Evolutionary conservation across 2,113 vertebrate genomes (phyloP).

Genomic region (Glaucidium brasilianum): DNA sequence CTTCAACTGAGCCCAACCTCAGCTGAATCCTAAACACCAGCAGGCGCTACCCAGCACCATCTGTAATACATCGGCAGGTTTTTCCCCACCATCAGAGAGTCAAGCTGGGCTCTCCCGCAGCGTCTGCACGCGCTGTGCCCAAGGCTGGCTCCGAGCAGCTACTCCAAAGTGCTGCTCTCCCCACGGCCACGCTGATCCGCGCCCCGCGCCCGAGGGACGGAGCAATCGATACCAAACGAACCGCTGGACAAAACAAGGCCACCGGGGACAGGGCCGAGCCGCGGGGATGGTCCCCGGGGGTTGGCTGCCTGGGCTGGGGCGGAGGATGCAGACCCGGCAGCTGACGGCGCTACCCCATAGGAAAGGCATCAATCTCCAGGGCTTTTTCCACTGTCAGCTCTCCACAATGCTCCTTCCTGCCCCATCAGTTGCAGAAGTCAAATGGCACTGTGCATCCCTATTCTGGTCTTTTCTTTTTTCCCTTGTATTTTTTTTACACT

Average conservation of each 20-base stretch:
- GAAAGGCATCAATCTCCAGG: neutral
- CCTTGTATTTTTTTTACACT: neutral
- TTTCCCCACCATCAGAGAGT: neutral
- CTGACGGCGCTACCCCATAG: neutral
- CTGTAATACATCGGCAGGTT: neutral
- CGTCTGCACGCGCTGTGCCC: fast-evolving
- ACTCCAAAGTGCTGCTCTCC: neutral
- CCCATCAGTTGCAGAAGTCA: neutral
- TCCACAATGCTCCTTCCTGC: neutral
- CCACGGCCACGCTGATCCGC: neutral
- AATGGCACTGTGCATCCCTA: neutral
- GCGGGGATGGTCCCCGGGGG: neutral
- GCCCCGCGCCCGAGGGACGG: neutral
- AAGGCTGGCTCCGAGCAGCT: neutral
- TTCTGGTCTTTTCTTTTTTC: neutral
- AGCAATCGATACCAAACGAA: neutral
- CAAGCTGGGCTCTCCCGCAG: fast-evolving
- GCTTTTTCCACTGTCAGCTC: neutral
- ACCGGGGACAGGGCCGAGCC: neutral
- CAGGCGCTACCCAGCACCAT: neutral
- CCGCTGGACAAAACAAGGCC: neutral
- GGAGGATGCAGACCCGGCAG: neutral
- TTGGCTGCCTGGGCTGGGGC: neutral
- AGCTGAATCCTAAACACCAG: neutral
- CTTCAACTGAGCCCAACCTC: neutral